phyloP scores from a whole-genome alignment of 2,888 invertebrate genomes.

The Smittia sp. region DNA sequence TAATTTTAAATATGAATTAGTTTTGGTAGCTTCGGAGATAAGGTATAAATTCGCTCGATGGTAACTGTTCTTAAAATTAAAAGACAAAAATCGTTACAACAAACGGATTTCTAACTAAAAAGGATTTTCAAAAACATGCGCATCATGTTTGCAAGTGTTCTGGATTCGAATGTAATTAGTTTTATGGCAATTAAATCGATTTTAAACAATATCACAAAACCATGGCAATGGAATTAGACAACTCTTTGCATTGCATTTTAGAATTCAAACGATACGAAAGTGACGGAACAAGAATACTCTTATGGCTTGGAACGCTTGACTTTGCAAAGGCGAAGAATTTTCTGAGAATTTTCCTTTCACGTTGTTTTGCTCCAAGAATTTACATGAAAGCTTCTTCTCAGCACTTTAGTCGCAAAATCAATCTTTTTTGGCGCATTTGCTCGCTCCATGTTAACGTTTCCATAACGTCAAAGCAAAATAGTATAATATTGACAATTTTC shows the following conservation, averaged over 20 bases:
- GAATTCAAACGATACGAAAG: too few relatives aligned
- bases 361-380: neutral
- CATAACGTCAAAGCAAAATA: neutral
- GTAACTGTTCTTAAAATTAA: too few relatives aligned
- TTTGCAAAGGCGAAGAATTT: slow-evolving; percentile 26
- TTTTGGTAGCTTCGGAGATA: too few relatives aligned
- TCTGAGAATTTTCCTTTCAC: neutral
- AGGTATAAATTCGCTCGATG: too few relatives aligned
- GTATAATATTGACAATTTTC: too few relatives aligned
- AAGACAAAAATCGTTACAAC: neutral
- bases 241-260: neutral
- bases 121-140: slow-evolving; percentile 12
- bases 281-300: neutral
- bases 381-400: neutral
- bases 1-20: too few relatives aligned
- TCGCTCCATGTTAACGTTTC: neutral
- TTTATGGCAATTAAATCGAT: neutral
- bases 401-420: neutral
- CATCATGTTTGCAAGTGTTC: neutral
- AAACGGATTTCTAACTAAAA: neutral
- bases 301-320: neutral
- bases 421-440: neutral
- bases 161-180: slow-evolving; percentile 2
- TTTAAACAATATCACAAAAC: neutral
- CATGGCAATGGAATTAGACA: neutral